Conservation (phyloP, 2,888 invertebrate genomes). For the Drosophila incognita region DNA sequence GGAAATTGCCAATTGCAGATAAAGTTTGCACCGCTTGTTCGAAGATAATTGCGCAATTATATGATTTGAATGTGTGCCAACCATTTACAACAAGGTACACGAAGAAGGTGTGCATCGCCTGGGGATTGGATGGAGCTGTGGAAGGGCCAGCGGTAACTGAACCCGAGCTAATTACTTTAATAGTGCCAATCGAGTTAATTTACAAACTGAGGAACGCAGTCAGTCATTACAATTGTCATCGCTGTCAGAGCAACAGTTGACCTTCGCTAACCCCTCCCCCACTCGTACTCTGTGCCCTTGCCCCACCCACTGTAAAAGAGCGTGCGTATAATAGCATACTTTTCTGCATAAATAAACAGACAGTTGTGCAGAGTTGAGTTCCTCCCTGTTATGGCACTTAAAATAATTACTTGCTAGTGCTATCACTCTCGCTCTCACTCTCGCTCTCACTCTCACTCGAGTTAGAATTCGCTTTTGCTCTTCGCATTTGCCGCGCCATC, state of each 20-base stretch:
- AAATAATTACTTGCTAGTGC: slow-evolving; percentile 51
- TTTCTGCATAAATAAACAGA: slow-evolving; percentile 40
- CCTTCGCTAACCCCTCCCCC: background rate
- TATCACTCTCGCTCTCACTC: slow-evolving; percentile 19
- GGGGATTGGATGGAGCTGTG: slow-evolving; percentile 16
- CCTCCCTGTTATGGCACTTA: slow-evolving; percentile 56
- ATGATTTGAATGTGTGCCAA: slow-evolving; percentile 47
- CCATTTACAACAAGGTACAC: slow-evolving; percentile 10
- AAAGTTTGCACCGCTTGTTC: slow-evolving; percentile 30
- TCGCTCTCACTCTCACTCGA: slow-evolving; percentile 1
- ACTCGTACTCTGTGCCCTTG: background rate
- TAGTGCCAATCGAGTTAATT: slow-evolving; percentile 69
- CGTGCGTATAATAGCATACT: slow-evolving; percentile 71
- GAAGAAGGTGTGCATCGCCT: slow-evolving; percentile 27
- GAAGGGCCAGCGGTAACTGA: slow-evolving; percentile 8
- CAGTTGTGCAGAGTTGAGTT: slow-evolving; percentile 1
- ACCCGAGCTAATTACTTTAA: slow-evolving; percentile 69
- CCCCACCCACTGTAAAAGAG: slow-evolving; percentile 5
- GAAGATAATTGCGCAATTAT: slow-evolving; percentile 65
- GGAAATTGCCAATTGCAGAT: slow-evolving; percentile 37
- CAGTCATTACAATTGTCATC: slow-evolving; percentile 47
- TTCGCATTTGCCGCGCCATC: slow-evolving; percentile 15
- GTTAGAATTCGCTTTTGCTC: slow-evolving; percentile 10
- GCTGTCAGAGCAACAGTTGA: slow-evolving; percentile 56
- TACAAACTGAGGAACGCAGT: slow-evolving; percentile 32